phyloP scores from a whole-genome alignment of 2,113 vertebrate species.

The Clarias macrocephalus region DNA sequence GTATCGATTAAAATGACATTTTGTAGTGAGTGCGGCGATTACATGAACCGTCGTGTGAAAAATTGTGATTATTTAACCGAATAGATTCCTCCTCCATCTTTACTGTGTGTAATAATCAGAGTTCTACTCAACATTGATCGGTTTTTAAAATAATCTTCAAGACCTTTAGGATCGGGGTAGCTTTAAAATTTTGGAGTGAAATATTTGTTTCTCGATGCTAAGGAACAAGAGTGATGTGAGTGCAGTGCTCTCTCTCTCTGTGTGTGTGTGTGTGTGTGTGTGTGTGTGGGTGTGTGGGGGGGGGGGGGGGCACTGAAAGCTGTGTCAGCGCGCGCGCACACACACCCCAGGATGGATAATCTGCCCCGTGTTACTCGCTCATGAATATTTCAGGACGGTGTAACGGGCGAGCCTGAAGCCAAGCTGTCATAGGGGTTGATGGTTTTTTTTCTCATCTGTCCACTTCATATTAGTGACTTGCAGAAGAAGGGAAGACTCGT shows the following conservation, averaged over 20 bases:
- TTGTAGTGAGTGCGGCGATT: too few relatives aligned
- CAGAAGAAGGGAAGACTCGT: conserved; percentile 17
- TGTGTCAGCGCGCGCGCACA: too few relatives aligned
- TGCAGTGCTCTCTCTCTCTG: neutral
- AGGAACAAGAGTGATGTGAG: neutral
- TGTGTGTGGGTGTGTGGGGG: too few relatives aligned
- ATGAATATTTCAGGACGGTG: conserved; percentile 73
- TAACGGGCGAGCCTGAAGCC: conserved; percentile 66
- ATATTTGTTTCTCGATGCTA: neutral
- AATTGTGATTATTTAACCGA: too few relatives aligned
- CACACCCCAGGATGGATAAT: conserved; percentile 66
- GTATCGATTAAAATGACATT: too few relatives aligned
- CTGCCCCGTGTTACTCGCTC: conserved; percentile 67
- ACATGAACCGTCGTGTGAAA: too few relatives aligned
- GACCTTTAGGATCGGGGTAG: neutral
- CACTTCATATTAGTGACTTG: conserved; percentile 63
- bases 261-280: too few relatives aligned
- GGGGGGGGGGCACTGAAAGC: too few relatives aligned
- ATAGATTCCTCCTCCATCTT: neutral
- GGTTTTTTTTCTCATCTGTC: conserved; percentile 41
- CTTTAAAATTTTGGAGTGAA: neutral
- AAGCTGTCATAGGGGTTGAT: conserved; percentile 68
- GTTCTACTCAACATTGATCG: neutral
- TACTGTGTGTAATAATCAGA: neutral
- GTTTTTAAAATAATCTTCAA: neutral